Conservation (phyloP, 2,797 vertebrate species). For the Monodelphis domestica region DNA sequence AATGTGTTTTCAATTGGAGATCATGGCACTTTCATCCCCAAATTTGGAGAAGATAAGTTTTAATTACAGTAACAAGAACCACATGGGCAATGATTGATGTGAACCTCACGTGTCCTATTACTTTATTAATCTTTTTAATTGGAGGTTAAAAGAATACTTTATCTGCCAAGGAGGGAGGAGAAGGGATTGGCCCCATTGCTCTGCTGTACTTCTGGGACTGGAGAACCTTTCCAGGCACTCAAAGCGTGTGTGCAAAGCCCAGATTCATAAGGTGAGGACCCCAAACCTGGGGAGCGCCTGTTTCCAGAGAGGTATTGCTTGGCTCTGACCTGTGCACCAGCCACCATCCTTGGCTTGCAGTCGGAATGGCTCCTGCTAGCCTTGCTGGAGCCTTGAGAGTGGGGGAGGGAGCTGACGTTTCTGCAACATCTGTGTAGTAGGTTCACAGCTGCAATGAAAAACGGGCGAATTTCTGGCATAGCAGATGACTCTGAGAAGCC, state of each 20-base stretch:
- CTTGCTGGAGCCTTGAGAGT: conserved; percentile 20
- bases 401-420: conserved; percentile 47
- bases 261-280: conserved; percentile 83
- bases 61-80: conserved; percentile 88
- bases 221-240: conserved; percentile 84
- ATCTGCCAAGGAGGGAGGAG: conserved; percentile 87
- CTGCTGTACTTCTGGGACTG: conserved; percentile 87
- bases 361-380: conserved; percentile 12
- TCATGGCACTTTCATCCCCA: conserved; percentile 84
- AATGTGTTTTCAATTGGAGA: conserved; percentile 88
- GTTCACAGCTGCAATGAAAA: conserved; percentile 21
- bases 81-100: conserved; percentile 86
- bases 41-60: conserved; percentile 87
- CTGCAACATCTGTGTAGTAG: conserved; percentile 43
- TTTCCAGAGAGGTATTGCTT: conserved; percentile 57
- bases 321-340: conserved; percentile 26
- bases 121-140: conserved; percentile 89
- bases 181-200: conserved; percentile 84
- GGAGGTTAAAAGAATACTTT: conserved; percentile 89
- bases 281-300: conserved; percentile 51
- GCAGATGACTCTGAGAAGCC: not conserved
- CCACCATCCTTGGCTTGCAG: not conserved
- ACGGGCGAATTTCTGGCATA: not conserved
- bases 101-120: conserved; percentile 85
- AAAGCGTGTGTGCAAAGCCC: conserved; percentile 84